phyloP scores from a whole-genome alignment of 2,888 invertebrate species.

The Thecophora atra region DNA sequence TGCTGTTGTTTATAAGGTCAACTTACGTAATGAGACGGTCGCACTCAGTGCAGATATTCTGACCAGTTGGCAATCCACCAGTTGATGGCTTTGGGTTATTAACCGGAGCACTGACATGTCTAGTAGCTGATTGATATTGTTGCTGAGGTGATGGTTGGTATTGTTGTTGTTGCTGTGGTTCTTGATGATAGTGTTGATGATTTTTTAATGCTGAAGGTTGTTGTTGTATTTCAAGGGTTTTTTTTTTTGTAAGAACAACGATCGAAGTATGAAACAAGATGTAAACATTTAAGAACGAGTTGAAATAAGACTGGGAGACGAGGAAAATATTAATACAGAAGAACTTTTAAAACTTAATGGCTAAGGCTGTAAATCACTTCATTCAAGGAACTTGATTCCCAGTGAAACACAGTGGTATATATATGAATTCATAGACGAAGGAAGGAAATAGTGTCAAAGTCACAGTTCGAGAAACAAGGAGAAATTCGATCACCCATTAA shows the following conservation, averaged over 20 bases:
- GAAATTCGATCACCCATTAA: no score
- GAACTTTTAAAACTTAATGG: slow-evolving; percentile 24
- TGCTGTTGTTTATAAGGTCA: background rate
- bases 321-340: slow-evolving; percentile 47
- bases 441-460: no score
- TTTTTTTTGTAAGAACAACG: slow-evolving; percentile 20
- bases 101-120: slow-evolving; percentile 82
- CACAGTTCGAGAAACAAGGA: no score
- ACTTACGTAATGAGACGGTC: slow-evolving; percentile 97
- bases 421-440: no score
- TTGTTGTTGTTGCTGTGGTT: slow-evolving; percentile 49
- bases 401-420: no score
- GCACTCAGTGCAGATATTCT: slow-evolving; percentile 96
- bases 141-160: slow-evolving; percentile 51
- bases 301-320: background rate
- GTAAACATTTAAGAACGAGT: slow-evolving; percentile 15
- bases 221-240: slow-evolving; percentile 36
- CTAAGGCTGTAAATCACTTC: no score
- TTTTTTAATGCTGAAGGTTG: slow-evolving; percentile 47
- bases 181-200: slow-evolving; percentile 47
- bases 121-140: slow-evolving; percentile 58
- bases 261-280: slow-evolving; percentile 13
- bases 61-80: slow-evolving; percentile 82
- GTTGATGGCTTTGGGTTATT: slow-evolving; percentile 73
- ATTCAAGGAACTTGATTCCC: no score